Evolutionary conservation across 2,113 vertebrate genomes (phyloP), one percentile per base, ranked within the genome.

Genomic region (Apteryx owenii): DNA sequence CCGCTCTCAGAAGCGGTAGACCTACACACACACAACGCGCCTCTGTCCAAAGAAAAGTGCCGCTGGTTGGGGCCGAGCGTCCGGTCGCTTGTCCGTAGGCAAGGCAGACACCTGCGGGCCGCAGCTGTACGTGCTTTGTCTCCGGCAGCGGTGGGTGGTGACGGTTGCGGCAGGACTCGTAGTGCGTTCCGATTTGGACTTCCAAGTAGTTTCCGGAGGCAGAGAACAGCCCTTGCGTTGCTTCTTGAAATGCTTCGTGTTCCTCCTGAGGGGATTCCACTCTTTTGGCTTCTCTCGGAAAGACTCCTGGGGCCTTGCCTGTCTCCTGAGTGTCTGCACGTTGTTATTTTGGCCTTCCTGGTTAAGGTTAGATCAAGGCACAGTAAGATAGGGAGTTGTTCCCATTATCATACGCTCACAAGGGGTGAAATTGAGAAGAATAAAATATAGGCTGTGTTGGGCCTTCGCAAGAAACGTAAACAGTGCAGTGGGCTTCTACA

Each of bases 181-280:
- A 16, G 16, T 2, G 0, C 23, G 31, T 54, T 75, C 17, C 3
- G 3, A 4, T 60, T 19, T 71, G 36, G 78, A 60, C 12, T 62
- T 75, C 61, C 73, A 73, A 64, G 36, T 48, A 7, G 81, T 33
- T 71, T 75, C 42, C 18, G 6, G 7, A 66, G 42, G 22, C 21
- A 44, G 11, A 23, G 20, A 21, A 33, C 7, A 65, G 5, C 0
- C 0, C 66, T 68, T 54, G 29, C 0, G 0, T 4, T 7, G 4
- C 33, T 54, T 65, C 7, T 68, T 81, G 28, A 70, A 77, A 23
- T 23, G 25, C 5, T 76, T 65, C 21, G 3, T 14, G 50, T 22
- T 33, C 75, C 65, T 81, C 25, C 36, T 48, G 44, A 68, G 64
- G 10, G n/a, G 20, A 16, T 4, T 73, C 16, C 9, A 42, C 15